Evolutionary conservation across 2,888 invertebrate genomes (phyloP), one percentile per base, ranked within the genome.

Genomic region (Disparrhopalites patrizii): DNA sequence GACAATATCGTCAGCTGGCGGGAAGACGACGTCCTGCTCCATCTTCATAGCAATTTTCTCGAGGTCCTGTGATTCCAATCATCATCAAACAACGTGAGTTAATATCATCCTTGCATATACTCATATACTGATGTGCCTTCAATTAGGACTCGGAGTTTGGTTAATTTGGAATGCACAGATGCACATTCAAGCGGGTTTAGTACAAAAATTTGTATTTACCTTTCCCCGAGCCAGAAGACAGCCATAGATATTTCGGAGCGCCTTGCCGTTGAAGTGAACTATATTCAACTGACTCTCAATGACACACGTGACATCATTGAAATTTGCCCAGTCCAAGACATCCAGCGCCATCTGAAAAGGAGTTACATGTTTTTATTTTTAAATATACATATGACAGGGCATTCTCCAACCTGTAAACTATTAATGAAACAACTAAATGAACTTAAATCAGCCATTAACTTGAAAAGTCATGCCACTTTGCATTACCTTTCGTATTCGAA

Each of bases 241-340:
- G 3, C 68, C 73, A 56, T 74, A 71, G 36, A 74, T 69, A 38
- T 72, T 68, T n/a, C 72, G 33, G 13, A 71, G 38, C 1, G 56
- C 23, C 56, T 74, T 74, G 40, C 74, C 74, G 33, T 71, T 73
- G 23, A 72, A 69, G 30, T 71, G 70, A n/a, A 72, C 70, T 20
- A 65, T 52, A 40, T 68, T 68, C 15, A 74, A 67, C 67, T 71
- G 71, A 61, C 67, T 71, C 54, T 72, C 72, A 51, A 71, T 68
- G 47, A 72, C 68, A 61, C 70, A 72, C 3, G 69, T 66, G n/a
- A 71, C 71, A 62, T 74, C 74, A 36, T 47, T 62, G 30, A 72
- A 68, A 81, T 90, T 90, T 62, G 77, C 77, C 96, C 96, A 96
- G 77, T 93, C 93, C 73, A 96, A 81, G 3, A 93, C 87, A 79